phyloP scores from a whole-genome alignment of 1,140 invertebrate genomes.

The Spodoptera frugiperda region DNA sequence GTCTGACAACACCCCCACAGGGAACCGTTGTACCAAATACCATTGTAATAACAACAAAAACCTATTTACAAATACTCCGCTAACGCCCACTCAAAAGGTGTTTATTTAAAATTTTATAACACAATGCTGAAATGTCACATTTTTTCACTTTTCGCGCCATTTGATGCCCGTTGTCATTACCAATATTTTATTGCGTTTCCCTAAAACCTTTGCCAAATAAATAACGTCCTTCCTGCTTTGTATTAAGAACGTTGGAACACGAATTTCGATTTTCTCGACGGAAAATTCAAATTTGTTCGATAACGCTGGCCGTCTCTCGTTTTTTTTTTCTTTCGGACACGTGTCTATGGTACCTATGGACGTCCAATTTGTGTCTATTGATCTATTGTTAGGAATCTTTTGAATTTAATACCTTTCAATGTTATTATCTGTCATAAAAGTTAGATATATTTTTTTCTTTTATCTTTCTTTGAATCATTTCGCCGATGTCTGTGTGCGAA shows the following conservation, averaged over 20 bases:
- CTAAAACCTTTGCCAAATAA: not conserved
- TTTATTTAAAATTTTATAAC: constrained; percentile 83
- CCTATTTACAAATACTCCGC: constrained; percentile 84
- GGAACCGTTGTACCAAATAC: constrained; percentile 59
- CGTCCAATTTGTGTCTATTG: constrained; percentile 79
- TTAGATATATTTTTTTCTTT: constrained; percentile 15
- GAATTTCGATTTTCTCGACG: constrained; percentile 22
- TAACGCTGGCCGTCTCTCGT: constrained; percentile 55
- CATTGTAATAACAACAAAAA: constrained; percentile 77
- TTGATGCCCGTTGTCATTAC: constrained; percentile 78
- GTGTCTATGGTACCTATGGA: constrained; percentile 80
- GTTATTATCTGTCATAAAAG: constrained; percentile 51
- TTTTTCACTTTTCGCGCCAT: constrained; percentile 82
- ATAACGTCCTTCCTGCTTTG: constrained; percentile 18
- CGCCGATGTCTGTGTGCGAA: constrained; percentile 24
- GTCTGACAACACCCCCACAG: constrained; percentile 42
- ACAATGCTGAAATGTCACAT: constrained; percentile 78
- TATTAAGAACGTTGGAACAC: not conserved
- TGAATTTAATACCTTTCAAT: constrained; percentile 73
- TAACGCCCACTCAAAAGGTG: constrained; percentile 85
- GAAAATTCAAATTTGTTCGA: constrained; percentile 39
- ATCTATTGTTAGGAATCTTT: constrained; percentile 65
- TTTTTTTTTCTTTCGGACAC: constrained; percentile 67
- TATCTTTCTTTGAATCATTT: constrained; percentile 40
- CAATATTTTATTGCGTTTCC: not conserved